Percentiles rank a stretch among this genome's conserved stretches.
phyloP scores from a whole-genome alignment of 2,888 invertebrate species.

The Vannuccia rotundouncinata region DNA sequence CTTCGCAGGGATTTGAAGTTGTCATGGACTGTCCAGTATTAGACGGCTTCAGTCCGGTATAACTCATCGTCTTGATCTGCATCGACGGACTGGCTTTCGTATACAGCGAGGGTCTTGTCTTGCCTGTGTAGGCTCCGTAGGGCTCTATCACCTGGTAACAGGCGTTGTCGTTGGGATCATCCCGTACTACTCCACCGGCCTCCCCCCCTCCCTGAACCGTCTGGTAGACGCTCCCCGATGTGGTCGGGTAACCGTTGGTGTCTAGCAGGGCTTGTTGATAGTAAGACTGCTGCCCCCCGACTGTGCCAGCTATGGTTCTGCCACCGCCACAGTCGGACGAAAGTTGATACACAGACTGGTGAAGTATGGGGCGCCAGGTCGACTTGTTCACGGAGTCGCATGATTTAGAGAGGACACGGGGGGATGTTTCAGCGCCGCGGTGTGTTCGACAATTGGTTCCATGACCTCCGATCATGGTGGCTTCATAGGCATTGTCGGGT shows the following conservation, averaged over 20 bases:
- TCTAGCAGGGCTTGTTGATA: background rate
- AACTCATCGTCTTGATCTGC: slow-evolving; percentile 9
- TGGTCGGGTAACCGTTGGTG: background rate
- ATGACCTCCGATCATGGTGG: too few relatives aligned
- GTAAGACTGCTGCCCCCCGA: background rate
- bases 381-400: slow-evolving; percentile 9
- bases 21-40: background rate
- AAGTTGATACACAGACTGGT: background rate
- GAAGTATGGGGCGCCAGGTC: slow-evolving; percentile 1
- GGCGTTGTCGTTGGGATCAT: background rate
- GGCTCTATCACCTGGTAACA: background rate
- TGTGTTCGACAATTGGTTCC: background rate
- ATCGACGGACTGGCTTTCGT: background rate
- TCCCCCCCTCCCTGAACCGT: background rate
- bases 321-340: background rate
- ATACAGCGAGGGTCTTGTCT: background rate
- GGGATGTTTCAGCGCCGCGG: background rate
- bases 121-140: background rate
- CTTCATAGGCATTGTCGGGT: slow-evolving; percentile 1
- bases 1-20: background rate
- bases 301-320: background rate
- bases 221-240: background rate
- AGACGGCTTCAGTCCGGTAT: background rate
- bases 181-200: background rate
- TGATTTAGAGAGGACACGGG: background rate